Evolutionary conservation across 2,888 invertebrate species (phyloP).

Genomic region (Philaethria dido): DNA sequence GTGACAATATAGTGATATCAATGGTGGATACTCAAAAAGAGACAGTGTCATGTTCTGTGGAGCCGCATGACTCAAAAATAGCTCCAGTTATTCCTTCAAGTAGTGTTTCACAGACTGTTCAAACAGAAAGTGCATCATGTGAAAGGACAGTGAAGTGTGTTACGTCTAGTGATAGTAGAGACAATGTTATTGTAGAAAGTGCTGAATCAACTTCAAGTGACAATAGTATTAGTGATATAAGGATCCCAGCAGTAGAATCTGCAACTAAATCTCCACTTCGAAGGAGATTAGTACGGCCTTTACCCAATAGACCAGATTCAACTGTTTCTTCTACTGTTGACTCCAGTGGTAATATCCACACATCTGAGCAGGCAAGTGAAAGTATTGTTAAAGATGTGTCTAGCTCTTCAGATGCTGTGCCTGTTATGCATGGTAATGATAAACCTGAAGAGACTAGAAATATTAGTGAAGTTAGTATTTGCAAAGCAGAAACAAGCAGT

Average conservation of each 20-base stretch:
- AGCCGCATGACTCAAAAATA: slow-evolving; percentile 40
- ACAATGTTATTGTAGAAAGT: slow-evolving; percentile 76
- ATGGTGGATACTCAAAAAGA: slow-evolving; percentile 41
- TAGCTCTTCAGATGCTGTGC: slow-evolving; percentile 77
- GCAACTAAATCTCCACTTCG: slow-evolving; percentile 66
- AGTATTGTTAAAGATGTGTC: slow-evolving; percentile 75
- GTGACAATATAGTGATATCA: slow-evolving; percentile 44
- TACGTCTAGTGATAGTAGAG: slow-evolving; percentile 73
- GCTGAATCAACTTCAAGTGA: slow-evolving; percentile 80
- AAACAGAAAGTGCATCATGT: slow-evolving; percentile 62
- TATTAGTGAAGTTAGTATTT: slow-evolving; percentile 78
- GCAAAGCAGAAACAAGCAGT: slow-evolving; percentile 78
- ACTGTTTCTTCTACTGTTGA: slow-evolving; percentile 79
- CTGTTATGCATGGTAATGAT: slow-evolving; percentile 66
- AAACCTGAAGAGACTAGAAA: slow-evolving; percentile 75
- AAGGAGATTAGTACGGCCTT: slow-evolving; percentile 71
- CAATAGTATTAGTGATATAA: slow-evolving; percentile 71
- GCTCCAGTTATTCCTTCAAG: slow-evolving; percentile 59
- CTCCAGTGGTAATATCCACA: slow-evolving; percentile 58
- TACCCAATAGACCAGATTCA: slow-evolving; percentile 70
- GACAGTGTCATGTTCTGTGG: slow-evolving; percentile 45
- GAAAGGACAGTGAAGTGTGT: slow-evolving; percentile 75
- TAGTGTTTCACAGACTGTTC: slow-evolving; percentile 62
- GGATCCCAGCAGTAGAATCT: slow-evolving; percentile 54
- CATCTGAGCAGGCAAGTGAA: slow-evolving; percentile 58